phyloP scores from a whole-genome alignment of 1,140 invertebrate genomes.

The Drosophila pruinosa region DNA sequence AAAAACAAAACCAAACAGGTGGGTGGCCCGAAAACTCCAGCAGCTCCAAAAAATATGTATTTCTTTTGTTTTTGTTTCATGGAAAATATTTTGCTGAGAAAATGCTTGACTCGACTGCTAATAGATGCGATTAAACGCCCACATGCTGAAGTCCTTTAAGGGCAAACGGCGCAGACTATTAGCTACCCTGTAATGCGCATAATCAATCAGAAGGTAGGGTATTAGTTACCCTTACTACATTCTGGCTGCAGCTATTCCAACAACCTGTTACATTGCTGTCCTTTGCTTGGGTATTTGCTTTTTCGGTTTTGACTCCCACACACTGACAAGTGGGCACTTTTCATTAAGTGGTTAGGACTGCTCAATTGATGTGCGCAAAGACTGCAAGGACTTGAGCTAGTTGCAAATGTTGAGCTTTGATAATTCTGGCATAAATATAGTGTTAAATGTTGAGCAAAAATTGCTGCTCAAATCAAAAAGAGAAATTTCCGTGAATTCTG shows the following conservation, averaged over 20 bases:
- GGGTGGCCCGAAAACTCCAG: not conserved
- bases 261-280: not conserved
- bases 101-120: constrained; percentile 50
- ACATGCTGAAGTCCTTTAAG: constrained; percentile 32
- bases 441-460: not conserved
- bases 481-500: not conserved
- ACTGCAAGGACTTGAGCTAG: too few species aligned
- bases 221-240: not conserved
- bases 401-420: too few species aligned
- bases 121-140: constrained; percentile 78
- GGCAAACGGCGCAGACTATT: not conserved
- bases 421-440: too few species aligned
- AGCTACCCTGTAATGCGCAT: constrained; percentile 4
- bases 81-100: constrained; percentile 37
- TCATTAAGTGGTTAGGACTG: too few species aligned
- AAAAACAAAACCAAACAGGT: too few species aligned
- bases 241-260: too few species aligned
- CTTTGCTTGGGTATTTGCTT: too few species aligned
- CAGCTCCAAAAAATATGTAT: not conserved
- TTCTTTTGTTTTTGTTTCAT: constrained; percentile 26
- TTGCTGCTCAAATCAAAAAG: not conserved
- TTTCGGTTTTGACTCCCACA: too few species aligned
- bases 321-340: too few species aligned
- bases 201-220: not conserved
- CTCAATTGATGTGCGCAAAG: too few species aligned